phyloP scores from a whole-genome alignment of 2,888 invertebrate genomes.

The Euclidia mi region DNA sequence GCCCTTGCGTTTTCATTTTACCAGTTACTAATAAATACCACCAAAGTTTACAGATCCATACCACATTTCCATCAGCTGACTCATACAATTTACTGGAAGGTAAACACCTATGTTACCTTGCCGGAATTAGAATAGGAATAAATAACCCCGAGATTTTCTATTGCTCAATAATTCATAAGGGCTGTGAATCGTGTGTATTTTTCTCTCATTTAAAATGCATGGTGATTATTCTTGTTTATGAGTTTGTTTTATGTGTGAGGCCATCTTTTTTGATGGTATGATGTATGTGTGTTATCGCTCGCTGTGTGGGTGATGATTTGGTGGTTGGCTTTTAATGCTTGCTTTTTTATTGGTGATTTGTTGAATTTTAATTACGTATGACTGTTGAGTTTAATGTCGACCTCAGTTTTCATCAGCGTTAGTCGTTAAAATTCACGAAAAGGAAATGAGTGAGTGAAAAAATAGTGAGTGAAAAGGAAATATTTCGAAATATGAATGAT shows the following conservation, averaged over 20 bases:
- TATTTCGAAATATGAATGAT: too few species aligned
- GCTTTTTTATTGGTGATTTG: conserved; percentile 8
- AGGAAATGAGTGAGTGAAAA: too few species aligned
- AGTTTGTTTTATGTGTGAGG: conserved; percentile 45
- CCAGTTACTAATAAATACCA: conserved; percentile 5
- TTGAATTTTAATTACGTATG: conserved; percentile 8
- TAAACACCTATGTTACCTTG: conserved; percentile 41
- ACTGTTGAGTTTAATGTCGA: background rate
- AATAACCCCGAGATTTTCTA: conserved; percentile 43
- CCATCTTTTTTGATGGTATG: conserved; percentile 50
- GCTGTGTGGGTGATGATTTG: conserved; percentile 17
- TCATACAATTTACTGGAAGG: conserved; percentile 38
- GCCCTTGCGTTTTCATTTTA: too few species aligned
- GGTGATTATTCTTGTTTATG: conserved; percentile 56
- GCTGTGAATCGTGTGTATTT: conserved; percentile 40
- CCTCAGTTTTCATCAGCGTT: too few species aligned
- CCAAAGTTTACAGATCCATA: conserved; percentile 15
- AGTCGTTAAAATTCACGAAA: too few species aligned
- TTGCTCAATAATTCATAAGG: conserved; percentile 53
- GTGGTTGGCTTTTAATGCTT: conserved; percentile 13
- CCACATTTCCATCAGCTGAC: conserved; percentile 43
- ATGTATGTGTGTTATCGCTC: conserved; percentile 46
- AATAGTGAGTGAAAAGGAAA: too few species aligned
- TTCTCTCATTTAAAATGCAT: conserved; percentile 59
- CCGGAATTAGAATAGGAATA: conserved; percentile 31